These are phyloP conservation scores for Neopelma chrysocephalum DNA, from an alignment of 2,797 vertebrate genomes.

Conservation along the genomic window DNA sequence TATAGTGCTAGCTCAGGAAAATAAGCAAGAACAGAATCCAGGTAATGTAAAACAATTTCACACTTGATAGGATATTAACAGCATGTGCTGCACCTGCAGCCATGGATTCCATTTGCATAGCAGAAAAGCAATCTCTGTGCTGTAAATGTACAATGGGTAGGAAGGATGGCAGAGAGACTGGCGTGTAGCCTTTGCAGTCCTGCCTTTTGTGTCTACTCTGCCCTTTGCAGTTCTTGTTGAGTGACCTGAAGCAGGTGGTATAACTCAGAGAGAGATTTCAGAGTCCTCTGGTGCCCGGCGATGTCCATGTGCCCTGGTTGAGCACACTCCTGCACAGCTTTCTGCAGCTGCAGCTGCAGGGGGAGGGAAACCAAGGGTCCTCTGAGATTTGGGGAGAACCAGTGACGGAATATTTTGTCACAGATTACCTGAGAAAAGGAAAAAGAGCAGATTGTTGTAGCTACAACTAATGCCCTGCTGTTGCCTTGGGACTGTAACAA, in stretches of 20 bases:
- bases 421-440: conserved; percentile 86
- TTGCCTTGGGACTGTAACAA: background rate
- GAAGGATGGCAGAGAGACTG: background rate
- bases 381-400: conserved; percentile 85
- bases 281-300: background rate
- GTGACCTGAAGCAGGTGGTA: conserved; percentile 81
- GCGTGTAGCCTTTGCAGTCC: background rate
- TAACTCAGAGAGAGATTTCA: conserved; percentile 79
- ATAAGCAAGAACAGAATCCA: background rate
- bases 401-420: conserved; percentile 93
- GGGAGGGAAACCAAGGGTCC: conserved; percentile 74
- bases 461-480: background rate
- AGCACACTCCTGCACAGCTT: conserved; percentile 86
- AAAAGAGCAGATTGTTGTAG: background rate
- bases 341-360: conserved; percentile 85
- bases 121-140: background rate
- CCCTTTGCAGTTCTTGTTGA: conserved; percentile 67
- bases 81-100: background rate
- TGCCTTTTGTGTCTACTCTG: background rate
- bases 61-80: background rate
- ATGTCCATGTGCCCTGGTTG: conserved; percentile 51
- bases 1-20: background rate
- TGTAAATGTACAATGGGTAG: background rate
- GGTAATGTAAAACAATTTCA: conserved; percentile 13
- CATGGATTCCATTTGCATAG: background rate